Evolutionary conservation across 2,797 vertebrate genomes (phyloP), one percentile per base, ranked within the genome.

Genomic region (Hozukius guyotensis): DNA sequence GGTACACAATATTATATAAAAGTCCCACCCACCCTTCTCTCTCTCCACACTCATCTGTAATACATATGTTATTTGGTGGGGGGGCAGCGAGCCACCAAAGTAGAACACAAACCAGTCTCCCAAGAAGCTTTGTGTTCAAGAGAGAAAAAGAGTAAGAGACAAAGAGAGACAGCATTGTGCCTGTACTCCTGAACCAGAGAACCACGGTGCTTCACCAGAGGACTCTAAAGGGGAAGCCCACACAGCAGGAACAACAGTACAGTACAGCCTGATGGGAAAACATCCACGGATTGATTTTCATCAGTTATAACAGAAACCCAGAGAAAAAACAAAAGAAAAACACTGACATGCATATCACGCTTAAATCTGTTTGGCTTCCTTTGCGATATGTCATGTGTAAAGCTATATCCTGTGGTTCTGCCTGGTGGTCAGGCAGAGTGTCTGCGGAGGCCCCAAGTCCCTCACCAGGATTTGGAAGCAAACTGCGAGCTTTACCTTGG

Each of bases 201-300:
- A 67, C 64, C 79, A 38, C 38, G 36, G 69, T 38, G 78, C 81
- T 84, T 72, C 78, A 73, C 56, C 81, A 67, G 76, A 83, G 74
- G 74, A 89, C 77, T 83, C 57, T 64, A 65, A 78, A 77, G 89
- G 90, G 92, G 84, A 90, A 93, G 90, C 92, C 93, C 92, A 93
- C 92, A 94, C 92, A 93, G 92, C 90, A 84, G 86, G 92, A 93
- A 83, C 80, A 80, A 89, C 84, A 83, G 85, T 64, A 49, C 65
- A 84, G 85, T 72, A 73, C 72, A 73, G 79, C 70, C 38, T 69
- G 81, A 88, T 79, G 90, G 82, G 87, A 91, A 92, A 91, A 92
- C 80, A 91, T 87, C 86, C 82, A 79, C 73, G 4, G 82, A 89
- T 90, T 83, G 69, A 84, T 91, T 91, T 89, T 88, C 86, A 91